Base-by-base conservation (phyloP, 2,113 vertebrate species). In the Ictidomys tridecemlineatus region DNA sequence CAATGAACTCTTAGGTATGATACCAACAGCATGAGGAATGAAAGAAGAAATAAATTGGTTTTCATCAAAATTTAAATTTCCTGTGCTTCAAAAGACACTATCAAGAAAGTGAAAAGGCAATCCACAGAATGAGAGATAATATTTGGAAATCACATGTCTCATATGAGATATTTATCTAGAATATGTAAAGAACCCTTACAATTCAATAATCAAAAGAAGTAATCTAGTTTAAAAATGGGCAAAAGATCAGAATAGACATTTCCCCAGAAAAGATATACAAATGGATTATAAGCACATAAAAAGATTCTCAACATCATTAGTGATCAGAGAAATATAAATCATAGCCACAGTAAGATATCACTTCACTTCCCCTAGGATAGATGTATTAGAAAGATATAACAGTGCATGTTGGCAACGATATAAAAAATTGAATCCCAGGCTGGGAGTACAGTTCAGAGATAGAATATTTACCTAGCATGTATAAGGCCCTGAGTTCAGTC, bases 201-300 rank as follows among this genome's bases (percentile, higher is more conserved):
- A 87, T 32, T 84, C 84, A 96, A 76, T 63, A 69, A 72, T 48
- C 61, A 85, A 80, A 56, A 76, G 48, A 85, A 79, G 58, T 80
- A n/a, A 42, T 5, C 1, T 7, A 79, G 37, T 53, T 74, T 95
- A 58, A 67, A 89, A 91, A 83, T 39, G n/a, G 22, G 61, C 61
- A 63, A 63, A 26, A 11, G 61, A 63, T 85, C 8, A 89, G 20
- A 78, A 78, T 56, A 90, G 48, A 87, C 9, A 16, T 34, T 61
- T 76, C 39, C 48, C n/a, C 45, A 83, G 12, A 77, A 63, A 74
- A 74, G 48, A 63, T 34, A 63, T 28, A 48, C 37, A 79, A 77
- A 72, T 77, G 13, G 7, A 24, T 14, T 13, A 26, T 28, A 82
- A 89, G 24, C 10, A 26, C 10, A 63, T 13, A 32, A 42, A 56